Conservation (phyloP, 1,140 invertebrate species). For the Rhyzopertha dominica region DNA sequence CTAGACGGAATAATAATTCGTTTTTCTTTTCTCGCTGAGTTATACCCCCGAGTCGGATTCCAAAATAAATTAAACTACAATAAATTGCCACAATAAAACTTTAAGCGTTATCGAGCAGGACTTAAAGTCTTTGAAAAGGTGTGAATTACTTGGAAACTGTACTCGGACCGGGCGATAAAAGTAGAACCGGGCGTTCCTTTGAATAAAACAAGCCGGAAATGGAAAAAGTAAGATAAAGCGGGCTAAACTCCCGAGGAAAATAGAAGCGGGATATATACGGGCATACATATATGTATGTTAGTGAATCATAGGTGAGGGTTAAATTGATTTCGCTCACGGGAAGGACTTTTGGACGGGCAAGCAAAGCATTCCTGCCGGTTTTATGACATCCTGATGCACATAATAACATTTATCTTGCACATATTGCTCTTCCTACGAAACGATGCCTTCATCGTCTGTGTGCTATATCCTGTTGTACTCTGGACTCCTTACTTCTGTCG, state of each 20-base stretch:
- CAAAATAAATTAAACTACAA: neutral
- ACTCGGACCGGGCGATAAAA: conserved; percentile 21
- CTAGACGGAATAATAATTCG: too few species aligned
- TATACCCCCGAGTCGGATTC: too few species aligned
- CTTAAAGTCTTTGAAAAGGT: conserved; percentile 12
- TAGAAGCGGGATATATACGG: conserved; percentile 8
- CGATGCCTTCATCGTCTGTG: too few species aligned
- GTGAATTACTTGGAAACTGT: conserved; percentile 16
- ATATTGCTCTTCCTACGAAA: too few species aligned
- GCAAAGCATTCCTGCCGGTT: too few species aligned
- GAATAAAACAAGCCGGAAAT: conserved; percentile 27
- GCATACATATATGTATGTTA: conserved; percentile 23
- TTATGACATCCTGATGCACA: too few species aligned
- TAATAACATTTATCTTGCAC: too few species aligned
- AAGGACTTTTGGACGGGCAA: too few species aligned
- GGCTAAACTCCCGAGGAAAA: conserved; percentile 20
- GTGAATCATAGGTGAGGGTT: conserved; percentile 7
- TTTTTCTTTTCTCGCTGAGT: too few species aligned
- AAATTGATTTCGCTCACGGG: conserved; percentile 9
- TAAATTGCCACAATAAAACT: neutral
- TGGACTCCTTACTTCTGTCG: too few species aligned
- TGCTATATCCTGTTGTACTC: too few species aligned
- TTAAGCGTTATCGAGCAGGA: neutral
- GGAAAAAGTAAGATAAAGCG: conserved; percentile 26
- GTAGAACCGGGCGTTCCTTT: conserved; percentile 19